Evolutionary conservation across 2,888 invertebrate species (phyloP), one percentile per base, ranked within the genome.

Genomic region (Quadroppia sp.): DNA sequence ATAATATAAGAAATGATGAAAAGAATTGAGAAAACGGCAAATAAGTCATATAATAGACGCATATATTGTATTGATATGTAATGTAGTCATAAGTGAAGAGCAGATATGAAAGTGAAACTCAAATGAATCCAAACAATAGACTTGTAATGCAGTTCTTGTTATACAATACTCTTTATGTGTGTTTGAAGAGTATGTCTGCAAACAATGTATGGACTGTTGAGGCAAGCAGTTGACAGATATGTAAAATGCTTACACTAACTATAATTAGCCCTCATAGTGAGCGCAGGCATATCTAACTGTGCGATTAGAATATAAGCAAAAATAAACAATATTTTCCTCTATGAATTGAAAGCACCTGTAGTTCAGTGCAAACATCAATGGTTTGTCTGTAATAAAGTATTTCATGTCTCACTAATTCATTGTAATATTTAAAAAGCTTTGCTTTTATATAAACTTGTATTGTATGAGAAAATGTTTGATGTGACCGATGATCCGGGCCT

Each of bases 191-290:
- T 69, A 30, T 30, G 32, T 36, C 42, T 25, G 69, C 69, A 69
- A 69, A 69, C 69, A 69, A 69, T 69, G 25, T 30, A 56, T 56
- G 28, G 40, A 42, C 20, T 69, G 20, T 69, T 69, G 45, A 15
- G 36, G 42, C 25, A 45, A n/a, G 9, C 20, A 40, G 42, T 69
- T 69, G 69, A 45, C 45, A 36, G 69, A 69, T 45, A 69, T 42
- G 20, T 45, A 69, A 69, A 67, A 69, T 69, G 69, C 69, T 69
- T 69, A 42, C 67, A 25, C 42, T 23, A 42, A 69, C 69, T 69
- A 69, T 69, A 69, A 69, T 69, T 69, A 69, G 69, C 69, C 69
- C 69, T 45, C 69, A 69, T 69, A 69, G 20, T 69, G 69, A 69
- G 69, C 17, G 15, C 45, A 15, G 45, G 17, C 17, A 45, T 45